Conservation (phyloP, 92 coral and sea anemone genomes). For the Phenganax stokvisi region DNA sequence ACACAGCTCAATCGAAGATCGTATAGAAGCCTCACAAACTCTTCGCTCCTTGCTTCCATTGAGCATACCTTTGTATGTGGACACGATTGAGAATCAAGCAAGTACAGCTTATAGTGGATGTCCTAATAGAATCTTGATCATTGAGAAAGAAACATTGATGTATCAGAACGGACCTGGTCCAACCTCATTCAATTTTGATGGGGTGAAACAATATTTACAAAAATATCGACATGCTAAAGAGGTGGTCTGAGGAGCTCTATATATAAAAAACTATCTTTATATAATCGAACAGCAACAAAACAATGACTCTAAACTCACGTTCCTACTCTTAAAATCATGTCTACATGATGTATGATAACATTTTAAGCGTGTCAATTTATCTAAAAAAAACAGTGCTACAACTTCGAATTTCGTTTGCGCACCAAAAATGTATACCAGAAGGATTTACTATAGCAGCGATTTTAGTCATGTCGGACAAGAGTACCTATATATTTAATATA, state of each 20-base stretch:
- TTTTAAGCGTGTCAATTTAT: too few relatives aligned
- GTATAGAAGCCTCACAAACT: constrained; percentile 10
- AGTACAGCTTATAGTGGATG: constrained; percentile 24
- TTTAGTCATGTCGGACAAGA: too few relatives aligned
- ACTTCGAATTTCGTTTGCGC: too few relatives aligned
- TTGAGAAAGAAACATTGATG: constrained; percentile 7
- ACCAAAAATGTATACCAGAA: too few relatives aligned
- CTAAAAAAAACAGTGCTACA: too few relatives aligned
- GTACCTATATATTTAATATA: too few relatives aligned
- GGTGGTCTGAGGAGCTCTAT: neutral
- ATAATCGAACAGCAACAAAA: too few relatives aligned
- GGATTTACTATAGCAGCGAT: too few relatives aligned
- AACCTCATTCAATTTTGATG: constrained; percentile 21
- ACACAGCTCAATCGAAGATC: constrained; percentile 24
- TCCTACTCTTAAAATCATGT: too few relatives aligned
- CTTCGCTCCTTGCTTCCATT: constrained; percentile 7
- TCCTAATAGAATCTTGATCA: constrained; percentile 32
- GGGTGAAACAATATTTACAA: neutral
- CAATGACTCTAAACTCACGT: too few relatives aligned
- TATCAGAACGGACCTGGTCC: constrained; percentile 38
- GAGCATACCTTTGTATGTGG: constrained; percentile 17
- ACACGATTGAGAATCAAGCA: constrained; percentile 25
- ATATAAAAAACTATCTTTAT: neutral
- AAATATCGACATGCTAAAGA: constrained; percentile 7
- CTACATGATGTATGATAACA: too few relatives aligned